phyloP scores from a whole-genome alignment of 2,888 invertebrate species.

The Chloromyia formosa region DNA sequence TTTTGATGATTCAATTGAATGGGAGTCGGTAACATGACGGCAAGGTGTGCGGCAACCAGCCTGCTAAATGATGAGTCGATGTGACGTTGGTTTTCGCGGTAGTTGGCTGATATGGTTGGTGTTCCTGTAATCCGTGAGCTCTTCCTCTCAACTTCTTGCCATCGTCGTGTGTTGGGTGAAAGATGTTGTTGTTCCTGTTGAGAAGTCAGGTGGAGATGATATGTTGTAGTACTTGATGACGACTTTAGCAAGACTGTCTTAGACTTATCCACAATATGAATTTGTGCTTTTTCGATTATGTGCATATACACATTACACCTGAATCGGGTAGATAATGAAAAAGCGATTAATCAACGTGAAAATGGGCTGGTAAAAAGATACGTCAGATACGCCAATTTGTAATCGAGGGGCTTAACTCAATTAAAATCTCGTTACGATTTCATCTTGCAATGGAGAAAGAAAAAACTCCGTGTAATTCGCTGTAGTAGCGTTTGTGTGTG shows the following conservation, averaged over 20 bases:
- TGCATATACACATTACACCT: not conserved
- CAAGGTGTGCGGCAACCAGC: slow-evolving; percentile 20
- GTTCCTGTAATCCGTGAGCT: not conserved
- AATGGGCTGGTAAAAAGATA: slow-evolving; percentile 31
- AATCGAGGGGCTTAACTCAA: slow-evolving; percentile 35
- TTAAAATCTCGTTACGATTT: slow-evolving; percentile 42
- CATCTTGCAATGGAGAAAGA: not conserved
- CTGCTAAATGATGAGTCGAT: not conserved
- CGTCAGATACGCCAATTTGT: slow-evolving; percentile 31
- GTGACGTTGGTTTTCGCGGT: slow-evolving; percentile 17
- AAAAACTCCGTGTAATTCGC: not conserved
- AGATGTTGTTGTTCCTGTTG: slow-evolving; percentile 4
- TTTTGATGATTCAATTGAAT: slow-evolving; percentile 45
- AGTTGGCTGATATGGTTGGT: not conserved
- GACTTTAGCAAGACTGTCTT: slow-evolving; percentile 13
- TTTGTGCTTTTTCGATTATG: slow-evolving; percentile 11
- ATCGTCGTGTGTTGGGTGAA: not conserved
- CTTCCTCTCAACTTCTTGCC: not conserved
- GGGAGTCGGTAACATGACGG: slow-evolving; percentile 12
- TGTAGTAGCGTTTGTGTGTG: slow-evolving; percentile 13
- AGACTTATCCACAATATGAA: slow-evolving; percentile 32
- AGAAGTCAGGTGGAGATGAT: slow-evolving; percentile 5
- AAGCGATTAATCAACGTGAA: slow-evolving; percentile 38
- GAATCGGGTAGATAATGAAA: slow-evolving; percentile 30
- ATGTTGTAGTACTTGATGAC: slow-evolving; percentile 13